Conservation (phyloP, 2,797 vertebrate genomes). For the Anas georgica region DNA sequence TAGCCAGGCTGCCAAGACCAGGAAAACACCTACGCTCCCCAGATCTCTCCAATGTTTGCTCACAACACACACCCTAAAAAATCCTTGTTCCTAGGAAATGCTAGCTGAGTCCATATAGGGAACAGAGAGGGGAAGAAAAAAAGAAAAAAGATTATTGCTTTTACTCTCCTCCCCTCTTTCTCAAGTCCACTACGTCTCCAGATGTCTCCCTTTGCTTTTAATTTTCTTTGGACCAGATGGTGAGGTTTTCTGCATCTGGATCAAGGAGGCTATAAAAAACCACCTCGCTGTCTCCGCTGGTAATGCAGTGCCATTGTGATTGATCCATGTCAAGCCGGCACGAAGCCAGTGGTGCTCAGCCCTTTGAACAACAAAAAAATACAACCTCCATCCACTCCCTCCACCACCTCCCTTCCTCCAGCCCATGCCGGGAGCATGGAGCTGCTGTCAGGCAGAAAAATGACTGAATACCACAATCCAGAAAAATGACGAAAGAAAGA, state of each 20-base stretch:
- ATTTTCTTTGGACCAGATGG: not conserved
- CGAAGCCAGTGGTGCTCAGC: not conserved
- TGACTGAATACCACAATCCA: not conserved
- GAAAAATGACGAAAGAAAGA: not conserved
- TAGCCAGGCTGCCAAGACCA: not conserved
- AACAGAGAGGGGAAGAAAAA: not conserved
- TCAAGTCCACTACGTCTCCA: not conserved
- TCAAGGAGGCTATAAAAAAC: not conserved
- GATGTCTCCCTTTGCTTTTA: not conserved
- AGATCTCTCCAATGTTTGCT: not conserved
- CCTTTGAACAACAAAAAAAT: not conserved
- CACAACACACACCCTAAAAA: not conserved
- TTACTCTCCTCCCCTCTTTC: not conserved
- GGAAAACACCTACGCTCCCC: not conserved
- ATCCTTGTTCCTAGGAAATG: not conserved
- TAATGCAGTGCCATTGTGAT: not conserved
- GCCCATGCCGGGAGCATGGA: not conserved
- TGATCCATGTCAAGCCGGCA: not conserved
- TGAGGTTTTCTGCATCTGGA: not conserved
- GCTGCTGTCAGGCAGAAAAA: conserved; percentile 6
- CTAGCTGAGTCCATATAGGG: not conserved
- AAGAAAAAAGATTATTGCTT: not conserved
- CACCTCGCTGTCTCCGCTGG: not conserved
- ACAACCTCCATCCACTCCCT: not conserved
- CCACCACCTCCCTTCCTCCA: not conserved